Conservation (phyloP, 2,113 vertebrate species). For the Rattus norvegicus region GRCr8 NC_086039.1:97884001-97884500, state of each 20-base stretch:
- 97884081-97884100: neutral
- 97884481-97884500: neutral
- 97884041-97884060: neutral
- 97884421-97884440: neutral
- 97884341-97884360: neutral
- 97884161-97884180: neutral
- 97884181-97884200: neutral
- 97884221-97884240: too few relatives aligned
- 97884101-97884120: neutral
- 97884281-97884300: neutral
- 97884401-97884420: neutral
- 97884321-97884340: neutral
- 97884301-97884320: neutral
- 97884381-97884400: neutral
- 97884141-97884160: slow-evolving; percentile 25
- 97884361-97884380: neutral
- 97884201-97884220: neutral
- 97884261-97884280: neutral
- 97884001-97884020: neutral
- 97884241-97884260: neutral
- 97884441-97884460: neutral
- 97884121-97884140: neutral
- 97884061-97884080: neutral
- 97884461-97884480: neutral
- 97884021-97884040: neutral